These are phyloP conservation scores for Macrotrachela quadricornifera DNA, from an alignment of 1,140 invertebrate species.

Conservation along the genomic window DNA sequence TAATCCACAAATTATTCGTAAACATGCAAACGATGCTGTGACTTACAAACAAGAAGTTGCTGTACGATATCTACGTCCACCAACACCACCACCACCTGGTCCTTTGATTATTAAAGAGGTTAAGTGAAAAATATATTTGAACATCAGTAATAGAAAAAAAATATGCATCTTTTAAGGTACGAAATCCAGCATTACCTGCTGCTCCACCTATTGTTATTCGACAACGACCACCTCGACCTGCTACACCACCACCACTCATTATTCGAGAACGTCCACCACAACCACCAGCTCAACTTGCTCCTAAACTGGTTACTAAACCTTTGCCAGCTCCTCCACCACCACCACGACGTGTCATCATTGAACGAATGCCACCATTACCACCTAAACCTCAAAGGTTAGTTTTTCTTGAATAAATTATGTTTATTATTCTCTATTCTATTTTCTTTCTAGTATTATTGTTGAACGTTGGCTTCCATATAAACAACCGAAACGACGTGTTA, in stretches of 20 bases:
- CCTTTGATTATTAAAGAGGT: constrained; percentile 5
- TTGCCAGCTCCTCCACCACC: constrained; percentile 2
- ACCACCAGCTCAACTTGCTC: background rate
- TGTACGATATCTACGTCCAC: constrained; percentile 3
- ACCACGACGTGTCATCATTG: constrained; percentile 8
- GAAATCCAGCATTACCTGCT: background rate
- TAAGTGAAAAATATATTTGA: background rate
- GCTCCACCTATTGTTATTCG: constrained; percentile 9
- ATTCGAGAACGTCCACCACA: constrained; percentile 7
- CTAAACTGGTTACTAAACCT: background rate
- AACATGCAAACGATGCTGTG: background rate
- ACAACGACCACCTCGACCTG: constrained; percentile 3
- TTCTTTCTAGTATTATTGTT: background rate
- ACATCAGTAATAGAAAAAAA: background rate
- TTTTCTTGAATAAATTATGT: too few relatives aligned
- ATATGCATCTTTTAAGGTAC: too few relatives aligned
- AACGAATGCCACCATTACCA: constrained; percentile 4
- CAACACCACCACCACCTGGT: constrained; percentile 1
- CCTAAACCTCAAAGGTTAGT: constrained; percentile 1
- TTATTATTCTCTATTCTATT: too few relatives aligned
- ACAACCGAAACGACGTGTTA: constrained; percentile 1
- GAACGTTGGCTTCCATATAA: constrained; percentile 9
- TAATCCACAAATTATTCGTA: constrained; percentile 1
- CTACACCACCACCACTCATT: constrained; percentile 6
- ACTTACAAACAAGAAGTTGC: constrained; percentile 5